Percentiles rank a stretch among this genome's conserved stretches.
Evolutionary conservation across 1,140 invertebrate genomes (phyloP).

Genomic region (Neomicropteryx cornuta): DNA sequence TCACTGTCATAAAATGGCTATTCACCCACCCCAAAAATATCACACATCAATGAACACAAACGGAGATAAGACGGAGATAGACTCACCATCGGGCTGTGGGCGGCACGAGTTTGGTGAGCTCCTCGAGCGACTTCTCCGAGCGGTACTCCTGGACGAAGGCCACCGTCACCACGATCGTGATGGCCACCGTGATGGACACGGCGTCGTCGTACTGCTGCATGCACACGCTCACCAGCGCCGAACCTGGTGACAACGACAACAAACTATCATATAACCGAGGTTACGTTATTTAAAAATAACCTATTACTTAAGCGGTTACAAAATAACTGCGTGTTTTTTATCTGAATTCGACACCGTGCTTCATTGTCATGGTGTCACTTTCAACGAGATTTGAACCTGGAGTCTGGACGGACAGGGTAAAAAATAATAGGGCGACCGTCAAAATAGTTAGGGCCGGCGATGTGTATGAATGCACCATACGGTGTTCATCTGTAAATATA

Average conservation of each 20-base stretch:
- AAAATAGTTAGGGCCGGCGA: no score
- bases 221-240: constrained; percentile 89
- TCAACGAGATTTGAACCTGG: no score
- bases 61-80: constrained; percentile 4
- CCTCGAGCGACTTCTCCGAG: constrained; percentile 98
- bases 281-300: no score
- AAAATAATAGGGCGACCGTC: no score
- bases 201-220: constrained; percentile 99
- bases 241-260: constrained; percentile 44
- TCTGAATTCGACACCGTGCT: no score
- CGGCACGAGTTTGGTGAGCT: constrained; percentile 95
- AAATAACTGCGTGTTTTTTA: no score
- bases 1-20: background rate
- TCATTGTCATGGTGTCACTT: no score
- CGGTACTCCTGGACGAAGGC: constrained; percentile 99
- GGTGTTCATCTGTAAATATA: no score
- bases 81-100: constrained; percentile 75
- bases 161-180: constrained; percentile 95
- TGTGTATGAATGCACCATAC: no score
- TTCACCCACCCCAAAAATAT: background rate
- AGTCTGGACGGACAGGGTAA: no score
- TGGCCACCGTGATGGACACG: constrained; percentile 93
- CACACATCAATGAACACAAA: constrained; percentile 2
- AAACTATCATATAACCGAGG: background rate
- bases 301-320: no score